These are phyloP conservation scores for Andricus quercusramuli DNA, from an alignment of 2,888 invertebrate species.

Conservation along the genomic window DNA sequence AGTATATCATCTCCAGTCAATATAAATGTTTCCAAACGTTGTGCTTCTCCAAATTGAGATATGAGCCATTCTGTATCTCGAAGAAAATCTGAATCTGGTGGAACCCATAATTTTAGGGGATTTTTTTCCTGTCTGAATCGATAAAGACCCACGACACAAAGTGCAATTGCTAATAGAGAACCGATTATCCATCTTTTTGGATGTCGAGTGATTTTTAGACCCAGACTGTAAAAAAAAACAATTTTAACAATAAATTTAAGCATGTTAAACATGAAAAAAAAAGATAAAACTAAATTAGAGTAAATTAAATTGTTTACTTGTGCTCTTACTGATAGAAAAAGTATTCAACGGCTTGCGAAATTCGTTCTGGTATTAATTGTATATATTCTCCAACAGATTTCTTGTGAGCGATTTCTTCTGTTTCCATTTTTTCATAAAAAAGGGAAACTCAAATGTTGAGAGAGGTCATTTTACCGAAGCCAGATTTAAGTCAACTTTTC, in stretches of 20 bases:
- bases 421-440: conserved; percentile 46
- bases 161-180: conserved; percentile 81
- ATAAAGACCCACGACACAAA: conserved; percentile 83
- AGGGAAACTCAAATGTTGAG: not conserved
- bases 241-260: not conserved
- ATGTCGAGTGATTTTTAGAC: conserved; percentile 81
- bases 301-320: too few relatives aligned
- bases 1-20: conserved; percentile 85
- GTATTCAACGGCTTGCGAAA: conserved; percentile 59
- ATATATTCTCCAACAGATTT: conserved; percentile 52
- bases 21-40: conserved; percentile 83
- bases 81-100: conserved; percentile 85
- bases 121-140: conserved; percentile 87
- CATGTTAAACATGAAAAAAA: not conserved
- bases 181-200: conserved; percentile 83
- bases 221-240: conserved; percentile 79
- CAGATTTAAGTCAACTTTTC: not conserved
- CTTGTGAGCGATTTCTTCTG: conserved; percentile 5
- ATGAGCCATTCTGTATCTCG: conserved; percentile 87
- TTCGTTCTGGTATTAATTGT: conserved; percentile 66
- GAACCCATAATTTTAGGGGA: conserved; percentile 88
- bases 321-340: conserved; percentile 42
- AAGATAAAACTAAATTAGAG: not conserved
- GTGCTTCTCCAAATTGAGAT: conserved; percentile 83
- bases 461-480: not conserved